phyloP scores from a whole-genome alignment of 1,140 invertebrate genomes.

The Temnothorax longispinosus region DNA sequence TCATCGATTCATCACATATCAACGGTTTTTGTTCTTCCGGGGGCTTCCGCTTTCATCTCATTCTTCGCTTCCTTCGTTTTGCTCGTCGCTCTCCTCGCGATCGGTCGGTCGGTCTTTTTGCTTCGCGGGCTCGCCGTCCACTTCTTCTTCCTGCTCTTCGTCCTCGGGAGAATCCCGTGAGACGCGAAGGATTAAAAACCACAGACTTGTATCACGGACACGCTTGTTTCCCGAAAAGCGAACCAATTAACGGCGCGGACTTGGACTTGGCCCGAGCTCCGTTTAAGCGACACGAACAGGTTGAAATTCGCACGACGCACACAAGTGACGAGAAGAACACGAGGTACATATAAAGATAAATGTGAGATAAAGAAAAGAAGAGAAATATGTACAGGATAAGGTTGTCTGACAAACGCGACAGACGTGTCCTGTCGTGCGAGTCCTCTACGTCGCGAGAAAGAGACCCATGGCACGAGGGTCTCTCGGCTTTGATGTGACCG shows the following conservation, averaged over 20 bases:
- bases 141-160: conserved; percentile 16
- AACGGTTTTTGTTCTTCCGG: conserved; percentile 46
- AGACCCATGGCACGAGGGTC: not conserved
- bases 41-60: conserved; percentile 49
- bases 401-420: conserved; percentile 54
- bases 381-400: conserved; percentile 50
- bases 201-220: conserved; percentile 32
- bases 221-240: conserved; percentile 47
- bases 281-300: not conserved
- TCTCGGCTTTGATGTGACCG: conserved; percentile 69
- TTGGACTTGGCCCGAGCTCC: conserved; percentile 3
- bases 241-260: conserved; percentile 30
- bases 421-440: conserved; percentile 70
- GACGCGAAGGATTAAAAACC: conserved; percentile 48
- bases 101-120: conserved; percentile 41
- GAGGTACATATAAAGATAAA: conserved; percentile 66
- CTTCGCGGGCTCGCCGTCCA: conserved; percentile 6
- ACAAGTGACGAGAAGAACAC: conserved; percentile 39
- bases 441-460: conserved; percentile 68
- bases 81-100: conserved; percentile 37
- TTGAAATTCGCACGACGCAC: not conserved
- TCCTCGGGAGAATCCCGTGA: conserved; percentile 33
- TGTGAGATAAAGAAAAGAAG: conserved; percentile 40
- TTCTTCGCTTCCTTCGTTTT: conserved; percentile 35
- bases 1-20: conserved; percentile 59